Evolutionary conservation across 2,888 invertebrate species (phyloP), one percentile per base, ranked within the genome.

Genomic region (Ecliptopera silaceata): DNA sequence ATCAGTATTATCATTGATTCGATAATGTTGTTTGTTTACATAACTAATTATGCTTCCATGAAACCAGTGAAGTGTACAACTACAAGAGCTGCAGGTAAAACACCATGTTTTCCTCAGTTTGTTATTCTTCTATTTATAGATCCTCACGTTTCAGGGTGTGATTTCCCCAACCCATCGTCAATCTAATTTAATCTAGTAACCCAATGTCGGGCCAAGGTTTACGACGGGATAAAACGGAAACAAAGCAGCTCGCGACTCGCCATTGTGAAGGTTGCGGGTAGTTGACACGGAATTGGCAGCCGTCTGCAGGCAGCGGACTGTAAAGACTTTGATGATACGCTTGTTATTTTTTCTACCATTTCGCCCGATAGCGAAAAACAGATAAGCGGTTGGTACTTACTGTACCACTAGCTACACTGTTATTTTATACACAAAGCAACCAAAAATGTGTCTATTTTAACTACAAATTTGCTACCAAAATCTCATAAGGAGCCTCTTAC

Each of bases 401-500:
- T n/a, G n/a, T n/a, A n/a, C n/a, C n/a, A n/a, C n/a, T n/a, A n/a
- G n/a, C n/a, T n/a, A n/a, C n/a, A n/a, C n/a, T n/a, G n/a, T n/a
- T n/a, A n/a, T n/a, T n/a, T n/a, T n/a, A n/a, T n/a, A n/a, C n/a
- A n/a, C n/a, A n/a, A n/a, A n/a, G n/a, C n/a, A n/a, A n/a, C n/a
- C n/a, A n/a, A n/a, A n/a, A n/a, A n/a, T n/a, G n/a, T n/a, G n/a
- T n/a, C n/a, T n/a, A n/a, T n/a, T n/a, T n/a, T n/a, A n/a, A n/a
- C n/a, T n/a, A 4, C 6, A 8, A 2, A 26, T 26, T 26, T 6
- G 8, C 6, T 26, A 20, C 20, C 20, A 20, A 20, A 26, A 26
- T 8, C 26, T 8, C 1, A 8, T 26, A 0, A 6, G 12, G 1
- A 8, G 6, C n/a, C 4, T 55, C 80, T 83, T 77, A 94, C 93